Base-by-base conservation (phyloP, 2,113 vertebrate species). In the Dunckerocampus dactyliophorus region DNA sequence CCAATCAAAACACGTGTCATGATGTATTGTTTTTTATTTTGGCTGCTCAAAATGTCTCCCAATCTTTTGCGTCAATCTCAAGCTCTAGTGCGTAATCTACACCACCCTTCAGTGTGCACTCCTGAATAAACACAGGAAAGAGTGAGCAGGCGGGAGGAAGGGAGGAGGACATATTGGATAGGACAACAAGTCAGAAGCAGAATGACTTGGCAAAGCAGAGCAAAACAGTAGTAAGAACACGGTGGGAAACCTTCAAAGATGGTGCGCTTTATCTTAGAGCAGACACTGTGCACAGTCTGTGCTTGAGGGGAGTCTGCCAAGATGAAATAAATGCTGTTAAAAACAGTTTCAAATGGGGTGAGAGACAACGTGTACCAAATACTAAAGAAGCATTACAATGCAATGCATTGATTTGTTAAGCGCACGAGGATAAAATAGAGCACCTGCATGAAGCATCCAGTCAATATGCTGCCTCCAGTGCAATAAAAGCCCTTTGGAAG, bases 121-220 rank as follows among this genome's bases (percentile, higher is more conserved):
- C 87, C 89, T 90, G 87, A 89, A 88, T 76, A 89, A 91, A 89
- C 85, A 91, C 65, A 46, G 64, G 78, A 65, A 64, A 55, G 62
- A 68, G 45, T 75, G 78, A 75, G 77, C 66, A 14, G 39, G 11
- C 39, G 58, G 78, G 65, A 68, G 56, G 45, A 55, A 72, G 56
- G 74, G 70, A 68, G 47, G 53, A 31, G 72, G 54, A 13, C 49
- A 43, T 55, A 62, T 62, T 48, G 72, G 71, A 62, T 57, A 39
- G 62, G 59, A 66, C 66, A 75, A 67, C 63, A 73, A 59, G 60
- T 58, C n/a, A 13, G 70, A 65, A 76, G 71, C 65, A 53, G 72
- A 71, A 49, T 63, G 71, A 58, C 76, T 78, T 67, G 72, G 71
- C 69, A 61, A 67, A 62, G 17, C 4, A 0, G 22, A 65, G 67